These are phyloP conservation scores for Crocuta crocuta DNA, from an alignment of 2,113 vertebrate genomes.

Conservation along the genomic window DNA sequence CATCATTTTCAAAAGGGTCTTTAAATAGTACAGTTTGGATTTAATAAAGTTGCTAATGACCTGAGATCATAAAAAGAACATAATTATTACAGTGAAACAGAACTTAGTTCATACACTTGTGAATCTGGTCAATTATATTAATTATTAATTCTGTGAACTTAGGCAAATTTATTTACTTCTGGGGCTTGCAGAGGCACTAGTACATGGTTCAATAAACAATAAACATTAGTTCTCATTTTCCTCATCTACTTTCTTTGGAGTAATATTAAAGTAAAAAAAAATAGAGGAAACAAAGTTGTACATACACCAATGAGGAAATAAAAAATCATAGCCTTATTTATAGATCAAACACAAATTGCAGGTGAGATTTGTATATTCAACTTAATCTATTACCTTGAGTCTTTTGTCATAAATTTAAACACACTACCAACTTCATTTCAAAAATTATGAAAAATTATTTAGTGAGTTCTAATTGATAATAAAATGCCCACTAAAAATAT, in stretches of 20 bases:
- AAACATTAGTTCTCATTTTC: neutral
- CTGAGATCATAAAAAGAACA: neutral
- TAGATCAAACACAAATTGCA: neutral
- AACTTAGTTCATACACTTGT: neutral
- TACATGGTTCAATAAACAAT: neutral
- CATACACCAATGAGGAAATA: neutral
- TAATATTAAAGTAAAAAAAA: neutral
- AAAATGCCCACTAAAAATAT: neutral
- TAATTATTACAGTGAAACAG: neutral
- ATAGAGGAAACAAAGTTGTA: neutral
- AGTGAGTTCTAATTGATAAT: neutral
- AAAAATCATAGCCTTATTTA: neutral
- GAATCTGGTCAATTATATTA: neutral
- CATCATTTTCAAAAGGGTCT: neutral
- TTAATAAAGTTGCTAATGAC: neutral
- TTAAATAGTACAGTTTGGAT: neutral
- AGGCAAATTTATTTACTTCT: neutral
- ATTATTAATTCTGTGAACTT: neutral
- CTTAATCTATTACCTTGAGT: neutral
- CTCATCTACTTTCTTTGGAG: neutral
- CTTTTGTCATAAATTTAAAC: neutral
- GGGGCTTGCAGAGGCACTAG: neutral
- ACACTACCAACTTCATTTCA: neutral
- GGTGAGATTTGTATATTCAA: neutral
- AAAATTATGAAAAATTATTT: neutral